Evolutionary conservation across 2,888 invertebrate genomes (phyloP).

Genomic region (Mantis religiosa): DNA sequence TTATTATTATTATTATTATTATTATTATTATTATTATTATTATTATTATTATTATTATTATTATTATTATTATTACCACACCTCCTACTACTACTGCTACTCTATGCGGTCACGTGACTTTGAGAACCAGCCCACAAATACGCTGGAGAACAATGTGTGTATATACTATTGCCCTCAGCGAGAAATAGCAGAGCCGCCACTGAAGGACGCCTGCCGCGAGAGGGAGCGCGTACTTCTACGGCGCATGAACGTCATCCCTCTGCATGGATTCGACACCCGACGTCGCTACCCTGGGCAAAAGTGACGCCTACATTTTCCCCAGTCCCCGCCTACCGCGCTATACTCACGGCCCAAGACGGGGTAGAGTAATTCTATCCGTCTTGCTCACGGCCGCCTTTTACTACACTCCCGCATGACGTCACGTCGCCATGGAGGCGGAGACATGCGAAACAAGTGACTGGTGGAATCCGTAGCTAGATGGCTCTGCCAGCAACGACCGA

Average conservation of each 20-base stretch:
- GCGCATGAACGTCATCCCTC: slow-evolving; percentile 1
- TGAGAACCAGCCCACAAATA: no score
- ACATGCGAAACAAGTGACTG: not conserved
- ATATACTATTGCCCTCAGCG: no score
- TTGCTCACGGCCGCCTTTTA: not conserved
- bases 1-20: no score
- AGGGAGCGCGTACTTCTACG: not conserved
- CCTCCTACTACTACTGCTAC: no score
- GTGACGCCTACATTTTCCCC: slow-evolving; percentile 15
- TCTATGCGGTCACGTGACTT: no score
- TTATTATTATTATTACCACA: no score
- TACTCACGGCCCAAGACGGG: not conserved
- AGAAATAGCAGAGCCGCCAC: not conserved
- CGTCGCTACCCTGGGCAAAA: not conserved
- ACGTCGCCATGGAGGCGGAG: not conserved
- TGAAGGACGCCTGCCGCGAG: not conserved
- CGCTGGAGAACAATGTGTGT: no score
- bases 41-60: no score
- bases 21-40: no score
- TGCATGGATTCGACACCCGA: slow-evolving; percentile 4
- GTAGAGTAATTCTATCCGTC: not conserved
- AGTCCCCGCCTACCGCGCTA: not conserved
- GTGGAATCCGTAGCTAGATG: not conserved
- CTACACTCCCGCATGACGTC: not conserved
- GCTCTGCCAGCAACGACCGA: not conserved